A percentile compares a stretch with the other conserved stretches of the same genome.
phyloP scores from a whole-genome alignment of 2,797 vertebrate genomes.

The Pangasius larnaudii region DNA sequence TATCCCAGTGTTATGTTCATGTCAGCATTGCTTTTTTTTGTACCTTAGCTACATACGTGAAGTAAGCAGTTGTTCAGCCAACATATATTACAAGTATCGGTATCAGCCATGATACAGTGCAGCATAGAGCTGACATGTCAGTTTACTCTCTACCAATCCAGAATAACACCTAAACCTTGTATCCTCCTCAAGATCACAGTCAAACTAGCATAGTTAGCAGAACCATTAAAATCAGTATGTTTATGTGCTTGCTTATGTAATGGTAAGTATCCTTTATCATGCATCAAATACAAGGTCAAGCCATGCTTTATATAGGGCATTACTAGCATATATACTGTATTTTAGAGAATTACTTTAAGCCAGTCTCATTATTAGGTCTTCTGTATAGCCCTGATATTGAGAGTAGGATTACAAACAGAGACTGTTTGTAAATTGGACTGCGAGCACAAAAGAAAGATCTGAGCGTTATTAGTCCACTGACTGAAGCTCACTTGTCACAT shows the following conservation, averaged over 20 bases:
- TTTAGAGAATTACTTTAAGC: slow-evolving; percentile 20
- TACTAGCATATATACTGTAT: slow-evolving; percentile 6
- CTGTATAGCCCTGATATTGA: not conserved
- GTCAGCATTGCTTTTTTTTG: not conserved
- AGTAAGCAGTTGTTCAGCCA: slow-evolving; percentile 23
- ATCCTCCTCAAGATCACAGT: slow-evolving; percentile 25
- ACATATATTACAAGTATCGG: slow-evolving; percentile 20
- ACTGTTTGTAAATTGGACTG: slow-evolving; percentile 28
- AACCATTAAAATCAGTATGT: slow-evolving; percentile 42
- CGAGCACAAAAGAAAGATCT: slow-evolving; percentile 22
- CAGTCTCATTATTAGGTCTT: not conserved
- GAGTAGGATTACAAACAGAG: not conserved
- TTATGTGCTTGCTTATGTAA: slow-evolving; percentile 38
- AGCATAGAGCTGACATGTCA: slow-evolving; percentile 55
- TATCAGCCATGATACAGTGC: not conserved
- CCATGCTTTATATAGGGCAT: slow-evolving; percentile 9
- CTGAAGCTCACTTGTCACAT: slow-evolving; percentile 37
- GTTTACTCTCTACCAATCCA: slow-evolving; percentile 70
- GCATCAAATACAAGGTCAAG: slow-evolving; percentile 32
- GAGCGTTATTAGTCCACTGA: slow-evolving; percentile 30
- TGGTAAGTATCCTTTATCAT: slow-evolving; percentile 3
- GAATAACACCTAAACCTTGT: slow-evolving; percentile 22
- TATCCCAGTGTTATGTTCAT: not conserved
- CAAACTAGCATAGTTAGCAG: slow-evolving; percentile 29
- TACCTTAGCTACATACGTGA: not conserved